Evolutionary conservation across 2,888 invertebrate genomes (phyloP), one percentile per base, ranked within the genome.

Genomic region (Arrhopalites spinosus): DNA sequence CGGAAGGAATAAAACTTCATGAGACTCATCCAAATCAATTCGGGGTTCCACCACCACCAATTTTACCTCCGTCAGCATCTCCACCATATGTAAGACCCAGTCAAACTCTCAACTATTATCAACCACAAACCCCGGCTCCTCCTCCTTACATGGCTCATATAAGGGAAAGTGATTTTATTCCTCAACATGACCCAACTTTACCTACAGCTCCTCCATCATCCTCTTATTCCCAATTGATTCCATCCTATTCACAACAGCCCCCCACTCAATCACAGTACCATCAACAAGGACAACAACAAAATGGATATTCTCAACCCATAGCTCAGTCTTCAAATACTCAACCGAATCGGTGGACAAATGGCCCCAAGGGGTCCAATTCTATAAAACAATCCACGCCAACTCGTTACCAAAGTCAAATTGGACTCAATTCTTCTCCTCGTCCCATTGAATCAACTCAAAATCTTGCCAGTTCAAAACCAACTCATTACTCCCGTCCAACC

Each of bases 131-230:
- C 5, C 3, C 63, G 3, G 30, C 8, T 13, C 17, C 63, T 17
- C 13, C 29, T 2, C 30, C 64, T 30, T 15, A 8, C 15, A 59
- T 25, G 29, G 27, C 64, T 3, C 61, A 30, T n/a, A 67, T 73
- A 68, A 70, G 20, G 47, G 75, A 73, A 71, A 64, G 66, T n/a
- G 56, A 36, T 20, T 61, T 61, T 70, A 75, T 27, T 25, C 56
- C 45, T 27, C 15, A 75, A 73, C 64, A 68, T 63, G 20, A 59
- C 25, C 45, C 69, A 73, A 20, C 27, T 11, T 23, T 23, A 45
- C 29, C 56, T 23, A 30, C 67, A 59, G 23, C 73, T 69, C 15
- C 63, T 67, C 11, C 67, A 64, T 2, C 59, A n/a, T n/a, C n/a
- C n/a, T n/a, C n/a, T n/a, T n/a, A n/a, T n/a, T n/a, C n/a, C n/a